Base-by-base conservation (phyloP, 1,140 invertebrate genomes). In the Tetramorium parvispinum region DNA sequence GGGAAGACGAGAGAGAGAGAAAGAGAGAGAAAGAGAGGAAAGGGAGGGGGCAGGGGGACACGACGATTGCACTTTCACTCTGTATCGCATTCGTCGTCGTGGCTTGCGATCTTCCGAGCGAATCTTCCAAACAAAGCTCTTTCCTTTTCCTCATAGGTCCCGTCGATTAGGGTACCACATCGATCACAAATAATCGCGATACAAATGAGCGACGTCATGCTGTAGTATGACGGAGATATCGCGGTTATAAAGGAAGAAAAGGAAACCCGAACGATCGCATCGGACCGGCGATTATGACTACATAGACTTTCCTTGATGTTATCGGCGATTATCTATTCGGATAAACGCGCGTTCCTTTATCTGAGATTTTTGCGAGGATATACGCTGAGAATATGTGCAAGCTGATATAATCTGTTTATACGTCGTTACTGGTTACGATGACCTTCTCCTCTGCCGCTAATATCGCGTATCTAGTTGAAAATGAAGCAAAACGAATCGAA, bases 31-130 rank as follows among this genome's bases (percentile, higher is more conserved):
- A 53, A 85, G 59, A 27, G 43, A 83, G 71, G 61, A 27, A 37
- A 46, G 6, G 43, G 40, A 18, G 32, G 37, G 49, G 37, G 21
- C n/a, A 61, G 16, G 10, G 46, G 21, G 49, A 32, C 53, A 55
- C 37, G 71, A 49, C 87, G 88, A 87, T 87, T 89, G 86, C 79
- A 90, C 89, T 90, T 89, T 90, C 61, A 78, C 66, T 85, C 59
- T 71, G 66, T 87, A 79, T 85, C 87, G 43, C 87, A 32, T 61
- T 85, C 53, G 77, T 53, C 40, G 53, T 59, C 76, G 24, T 40
- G 75, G 37, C 55, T 32, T 68, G 76, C 46, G 77, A 70, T 81
- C 53, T 86, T 59, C n/a, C 18, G 40, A 40, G n/a, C 73, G 53
- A 49, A 75, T 77, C 46, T 43, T 51, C 8, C 49, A 75, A 85